Evolutionary conservation across 2,888 invertebrate genomes (phyloP).

Genomic region (Polydrusus pterygomalis): DNA sequence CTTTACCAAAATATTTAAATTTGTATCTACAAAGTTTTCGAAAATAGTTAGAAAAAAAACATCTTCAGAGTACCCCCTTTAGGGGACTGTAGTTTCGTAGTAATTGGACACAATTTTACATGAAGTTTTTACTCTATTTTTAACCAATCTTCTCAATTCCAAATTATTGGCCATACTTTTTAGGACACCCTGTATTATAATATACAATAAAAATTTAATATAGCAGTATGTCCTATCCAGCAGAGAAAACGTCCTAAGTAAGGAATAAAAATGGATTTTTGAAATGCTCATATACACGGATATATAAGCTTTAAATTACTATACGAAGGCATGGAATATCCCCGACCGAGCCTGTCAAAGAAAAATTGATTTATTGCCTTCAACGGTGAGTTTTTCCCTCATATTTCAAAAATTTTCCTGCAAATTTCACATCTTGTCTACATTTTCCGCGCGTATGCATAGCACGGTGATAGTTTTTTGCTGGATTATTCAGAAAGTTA

Average conservation of each 20-base stretch:
- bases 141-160: too few species aligned
- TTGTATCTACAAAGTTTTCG: too few species aligned
- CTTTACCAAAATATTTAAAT: too few species aligned
- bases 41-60: too few species aligned
- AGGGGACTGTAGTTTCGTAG: too few species aligned
- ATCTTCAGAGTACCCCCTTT: too few species aligned
- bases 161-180: too few species aligned
- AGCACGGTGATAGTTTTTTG: not conserved
- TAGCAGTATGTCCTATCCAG: not conserved
- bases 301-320: conserved; percentile 37
- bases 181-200: too few species aligned
- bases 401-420: conserved; percentile 50
- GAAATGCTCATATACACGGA: conserved; percentile 23
- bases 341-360: conserved; percentile 39
- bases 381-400: conserved; percentile 44
- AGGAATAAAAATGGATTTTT: conserved; percentile 30
- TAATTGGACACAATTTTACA: too few species aligned
- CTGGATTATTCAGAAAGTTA: conserved; percentile 9
- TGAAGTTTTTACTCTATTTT: too few species aligned
- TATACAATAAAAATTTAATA: too few species aligned
- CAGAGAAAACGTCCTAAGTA: not conserved
- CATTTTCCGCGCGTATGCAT: conserved; percentile 43
- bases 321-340: conserved; percentile 35
- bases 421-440: conserved; percentile 40
- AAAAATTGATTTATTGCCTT: conserved; percentile 47